Percentiles rank a stretch among this genome's conserved stretches.
phyloP scores from a whole-genome alignment of 2,797 vertebrate species.

The Mus caroli region DNA sequence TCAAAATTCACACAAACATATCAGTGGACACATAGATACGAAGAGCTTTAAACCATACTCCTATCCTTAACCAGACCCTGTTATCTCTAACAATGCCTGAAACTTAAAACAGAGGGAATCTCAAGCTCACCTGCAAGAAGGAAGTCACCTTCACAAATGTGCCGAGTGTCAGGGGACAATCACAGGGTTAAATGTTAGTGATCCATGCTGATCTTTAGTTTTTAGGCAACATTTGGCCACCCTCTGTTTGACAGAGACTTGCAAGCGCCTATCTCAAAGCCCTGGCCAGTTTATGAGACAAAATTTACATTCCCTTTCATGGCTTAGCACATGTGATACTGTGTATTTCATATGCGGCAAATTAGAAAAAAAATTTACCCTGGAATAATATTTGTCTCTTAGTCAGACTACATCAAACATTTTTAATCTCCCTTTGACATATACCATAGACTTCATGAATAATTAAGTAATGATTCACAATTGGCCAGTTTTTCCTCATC shows the following conservation, averaged over 20 bases:
- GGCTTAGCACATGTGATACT: background rate
- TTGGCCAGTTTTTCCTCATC: constrained; percentile 27
- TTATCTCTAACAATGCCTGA: background rate
- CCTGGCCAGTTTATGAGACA: background rate
- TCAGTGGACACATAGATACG: background rate
- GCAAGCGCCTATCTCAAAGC: background rate
- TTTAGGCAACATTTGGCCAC: constrained; percentile 2
- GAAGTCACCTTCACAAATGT: background rate
- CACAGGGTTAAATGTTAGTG: background rate
- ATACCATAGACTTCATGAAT: constrained; percentile 66
- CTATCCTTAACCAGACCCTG: background rate
- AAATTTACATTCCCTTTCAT: background rate
- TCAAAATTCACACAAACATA: background rate
- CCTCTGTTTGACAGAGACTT: background rate
- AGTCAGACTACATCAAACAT: constrained; percentile 67
- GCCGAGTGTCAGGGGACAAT: background rate
- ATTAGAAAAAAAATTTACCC: background rate
- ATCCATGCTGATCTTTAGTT: background rate
- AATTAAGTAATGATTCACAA: constrained; percentile 74
- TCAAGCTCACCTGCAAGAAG: constrained; percentile 18
- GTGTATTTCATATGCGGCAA: background rate
- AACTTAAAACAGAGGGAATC: background rate
- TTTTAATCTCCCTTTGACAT: constrained; percentile 68
- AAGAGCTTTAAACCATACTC: background rate
- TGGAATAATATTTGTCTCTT: constrained; percentile 51